Base-by-base conservation (phyloP, 2,888 invertebrate genomes). In the Ryuthela nishihirai region DNA sequence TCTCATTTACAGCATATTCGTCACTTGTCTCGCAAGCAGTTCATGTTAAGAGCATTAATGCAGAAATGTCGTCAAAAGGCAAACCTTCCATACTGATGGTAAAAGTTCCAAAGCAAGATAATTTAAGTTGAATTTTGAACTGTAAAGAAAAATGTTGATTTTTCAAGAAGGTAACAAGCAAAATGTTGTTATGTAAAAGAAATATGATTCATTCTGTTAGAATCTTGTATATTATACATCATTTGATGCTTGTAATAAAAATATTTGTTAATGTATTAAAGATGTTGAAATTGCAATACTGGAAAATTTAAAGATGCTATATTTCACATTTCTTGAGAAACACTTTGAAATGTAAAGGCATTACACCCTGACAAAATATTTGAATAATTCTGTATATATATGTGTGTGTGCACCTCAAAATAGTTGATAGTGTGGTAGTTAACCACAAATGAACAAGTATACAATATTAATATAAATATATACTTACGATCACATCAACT, bases 51-150 rank as follows among this genome's bases (percentile, higher is more conserved):
- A 62, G 97, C 97, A 41, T 78, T 95, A 43, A 94, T 99, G 87
- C 88, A 93, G 72, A 94, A 94, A 76, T 98, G 98, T 76, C 82
- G 97, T 71, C 88, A 92, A 74, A 94, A 92, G 75, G 95, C 95
- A 62, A 94, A 80, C 36, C 73, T 82, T 44, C 75, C 77, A 36
- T 69, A 59, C 35, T 66, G 48, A 59, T 56, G 56, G 56, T 56
- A 56, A 50, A 56, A 32, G 56, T 56, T 56, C 56, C 55, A 48
- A 39, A 25, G 26, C 38, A 25, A 21, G 24, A 46, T 45, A 34
- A 39, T 29, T 39, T 40, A 34, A 36, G 45, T 42, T 43, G 35
- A 50, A 39, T 48, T 39, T 18, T 48, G 46, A 50, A 56, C 56
- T 56, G 49, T 56, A 45, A 35, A 56, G 50, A 49, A 46, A 45